phyloP scores from a whole-genome alignment of 2,113 vertebrate species.

The Hydrolagus affinis region DNA sequence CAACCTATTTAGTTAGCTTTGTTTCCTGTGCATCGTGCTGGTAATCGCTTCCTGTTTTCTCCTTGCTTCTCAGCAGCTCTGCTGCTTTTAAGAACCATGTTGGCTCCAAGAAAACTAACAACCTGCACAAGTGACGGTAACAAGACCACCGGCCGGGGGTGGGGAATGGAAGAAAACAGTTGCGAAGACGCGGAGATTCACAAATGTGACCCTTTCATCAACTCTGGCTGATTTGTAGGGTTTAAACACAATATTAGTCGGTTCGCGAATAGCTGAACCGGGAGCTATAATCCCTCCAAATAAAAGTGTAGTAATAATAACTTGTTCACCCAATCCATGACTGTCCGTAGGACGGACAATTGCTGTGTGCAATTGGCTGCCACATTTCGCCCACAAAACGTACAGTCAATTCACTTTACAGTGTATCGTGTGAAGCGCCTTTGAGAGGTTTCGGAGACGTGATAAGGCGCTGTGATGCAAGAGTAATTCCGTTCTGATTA shows the following conservation, averaged over 20 bases:
- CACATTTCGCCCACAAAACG: too few species aligned
- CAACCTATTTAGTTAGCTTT: conserved; percentile 29
- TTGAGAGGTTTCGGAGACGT: too few species aligned
- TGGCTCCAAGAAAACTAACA: background rate
- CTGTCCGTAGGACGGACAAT: too few species aligned
- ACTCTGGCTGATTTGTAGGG: background rate
- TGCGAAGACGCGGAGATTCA: background rate
- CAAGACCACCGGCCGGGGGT: background rate
- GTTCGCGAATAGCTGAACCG: too few species aligned
- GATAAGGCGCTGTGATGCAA: too few species aligned
- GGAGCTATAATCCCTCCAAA: too few species aligned
- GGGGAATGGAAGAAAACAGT: conserved; percentile 14
- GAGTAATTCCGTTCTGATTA: too few species aligned
- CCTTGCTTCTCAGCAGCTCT: conserved; percentile 15
- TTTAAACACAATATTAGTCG: background rate
- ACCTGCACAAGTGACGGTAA: background rate
- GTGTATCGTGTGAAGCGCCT: too few species aligned
- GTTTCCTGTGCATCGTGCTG: conserved; percentile 28
- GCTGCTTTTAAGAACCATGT: conserved; percentile 20
- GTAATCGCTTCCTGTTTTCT: conserved; percentile 32
- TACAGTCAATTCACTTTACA: too few species aligned
- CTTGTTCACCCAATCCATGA: too few species aligned
- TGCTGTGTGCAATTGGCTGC: too few species aligned
- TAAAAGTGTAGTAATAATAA: too few species aligned
- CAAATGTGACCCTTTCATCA: background rate